phyloP scores from a whole-genome alignment of 1,140 invertebrate genomes.

The Drosophila albomicans region DNA sequence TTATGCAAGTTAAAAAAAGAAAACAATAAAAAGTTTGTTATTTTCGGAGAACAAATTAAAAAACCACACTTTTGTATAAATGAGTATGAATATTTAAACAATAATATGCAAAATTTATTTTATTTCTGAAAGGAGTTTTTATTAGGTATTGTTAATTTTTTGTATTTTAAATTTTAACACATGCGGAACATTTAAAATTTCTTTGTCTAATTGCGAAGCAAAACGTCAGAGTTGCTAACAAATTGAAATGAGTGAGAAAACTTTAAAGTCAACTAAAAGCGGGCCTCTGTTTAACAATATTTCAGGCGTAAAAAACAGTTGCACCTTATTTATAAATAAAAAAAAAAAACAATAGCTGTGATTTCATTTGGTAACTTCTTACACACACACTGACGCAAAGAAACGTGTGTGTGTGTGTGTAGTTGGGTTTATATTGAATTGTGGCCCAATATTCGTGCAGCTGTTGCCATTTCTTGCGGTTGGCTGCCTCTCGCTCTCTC shows the following conservation, averaged over 20 bases:
- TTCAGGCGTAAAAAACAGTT: constrained; percentile 24
- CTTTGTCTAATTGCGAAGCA: too few relatives aligned
- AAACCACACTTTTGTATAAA: too few relatives aligned
- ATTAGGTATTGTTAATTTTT: too few relatives aligned
- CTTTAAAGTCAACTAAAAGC: not conserved
- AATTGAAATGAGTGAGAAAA: constrained; percentile 1
- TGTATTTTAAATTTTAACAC: too few relatives aligned
- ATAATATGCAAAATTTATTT: too few relatives aligned
- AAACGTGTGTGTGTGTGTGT: constrained; percentile 13
- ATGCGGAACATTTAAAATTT: too few relatives aligned
- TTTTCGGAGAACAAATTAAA: too few relatives aligned
- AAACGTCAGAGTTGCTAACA: constrained; percentile 3
- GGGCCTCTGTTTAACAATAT: not conserved
- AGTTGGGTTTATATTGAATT: constrained; percentile 34
- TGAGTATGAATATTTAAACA: too few relatives aligned
- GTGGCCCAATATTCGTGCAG: constrained; percentile 48
- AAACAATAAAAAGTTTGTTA: too few relatives aligned
- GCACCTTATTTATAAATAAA: constrained; percentile 28
- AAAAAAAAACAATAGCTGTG: constrained; percentile 20
- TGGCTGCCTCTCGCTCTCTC: constrained; percentile 45
- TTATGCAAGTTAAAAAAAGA: too few relatives aligned
- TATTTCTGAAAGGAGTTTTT: too few relatives aligned
- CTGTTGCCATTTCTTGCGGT: constrained; percentile 62
- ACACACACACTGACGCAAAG: constrained; percentile 5
- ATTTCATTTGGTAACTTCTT: constrained; percentile 34